Evolutionary conservation across 2,888 invertebrate species (phyloP).

Genomic region (Allolobophora icterica): DNA sequence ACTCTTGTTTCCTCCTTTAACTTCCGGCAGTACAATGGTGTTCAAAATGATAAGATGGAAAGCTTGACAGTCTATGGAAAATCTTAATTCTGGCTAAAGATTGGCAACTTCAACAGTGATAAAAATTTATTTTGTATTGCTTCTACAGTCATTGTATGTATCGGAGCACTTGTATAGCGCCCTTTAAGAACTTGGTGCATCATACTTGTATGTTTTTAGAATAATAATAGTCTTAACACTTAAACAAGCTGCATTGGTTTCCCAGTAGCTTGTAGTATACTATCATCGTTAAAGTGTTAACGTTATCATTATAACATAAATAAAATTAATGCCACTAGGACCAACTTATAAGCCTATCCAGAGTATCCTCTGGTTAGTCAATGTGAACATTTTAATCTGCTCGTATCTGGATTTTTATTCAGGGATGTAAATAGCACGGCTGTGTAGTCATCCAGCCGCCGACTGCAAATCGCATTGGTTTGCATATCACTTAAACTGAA

Average conservation of each 20-base stretch:
- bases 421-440: neutral
- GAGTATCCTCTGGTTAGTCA: neutral
- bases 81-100: neutral
- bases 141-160: neutral
- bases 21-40: neutral
- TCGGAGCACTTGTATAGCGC: no score
- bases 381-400: neutral
- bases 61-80: neutral
- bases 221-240: neutral
- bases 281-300: no score
- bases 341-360: neutral
- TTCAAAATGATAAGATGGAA: neutral
- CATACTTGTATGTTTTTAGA: neutral
- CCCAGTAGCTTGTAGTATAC: no score
- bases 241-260: no score
- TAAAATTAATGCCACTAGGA: neutral
- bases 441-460: neutral
- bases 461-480: neutral
- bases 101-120: neutral
- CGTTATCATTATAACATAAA: neutral
- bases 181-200: no score
- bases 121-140: neutral
- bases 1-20: neutral
- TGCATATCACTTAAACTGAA: neutral
- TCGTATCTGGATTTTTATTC: neutral